Evolutionary conservation across 2,888 invertebrate genomes (phyloP), one percentile per base, ranked within the genome.

Genomic region (Spisula solida): DNA sequence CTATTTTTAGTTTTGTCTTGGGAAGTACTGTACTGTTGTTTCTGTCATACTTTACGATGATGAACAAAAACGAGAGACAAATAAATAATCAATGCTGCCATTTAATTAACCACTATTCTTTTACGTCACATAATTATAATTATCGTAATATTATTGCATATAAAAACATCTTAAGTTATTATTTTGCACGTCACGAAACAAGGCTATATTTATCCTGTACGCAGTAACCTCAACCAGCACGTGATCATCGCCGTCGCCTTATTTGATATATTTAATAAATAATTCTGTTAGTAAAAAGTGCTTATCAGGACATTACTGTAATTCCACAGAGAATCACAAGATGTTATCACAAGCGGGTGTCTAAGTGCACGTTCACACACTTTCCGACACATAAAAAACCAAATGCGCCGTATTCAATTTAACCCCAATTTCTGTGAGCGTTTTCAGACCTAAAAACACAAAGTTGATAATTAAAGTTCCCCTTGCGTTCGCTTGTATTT

Each of bases 191-290:
- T 25, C 5, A 25, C 60, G 4, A 66, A 66, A 66, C 25, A n/a
- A 66, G 25, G 25, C 60, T 25, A 5, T 20, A n/a, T n/a, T n/a
- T n/a, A n/a, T n/a, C n/a, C 25, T 66, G 60, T 66, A 66, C 60
- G 60, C 25, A 25, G 0, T 66, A n/a, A 25, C 60, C 1, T 25
- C 25, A 25, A 6, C n/a, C n/a, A 25, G 25, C 60, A 6, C 60
- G 25, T 41, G 8, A 8, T 41, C 60, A 25, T n/a, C 56, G 25
- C 10, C 10, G n/a, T 25, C 25, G n/a, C 60, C 25, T 0, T 20
- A 66, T 66, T 66, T 66, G 60, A 66, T 66, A n/a, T 66, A 25
- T 66, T n/a, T 66, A 20, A 66, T 66, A 66, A 66, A 66, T 66
- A 66, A 66, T 66, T 66, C 60, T 25, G 8, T 25, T 66, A n/a